Evolutionary conservation across 2,113 vertebrate genomes (phyloP), one percentile per base, ranked within the genome.

Genomic region (Myotis lucifugus): DNA sequence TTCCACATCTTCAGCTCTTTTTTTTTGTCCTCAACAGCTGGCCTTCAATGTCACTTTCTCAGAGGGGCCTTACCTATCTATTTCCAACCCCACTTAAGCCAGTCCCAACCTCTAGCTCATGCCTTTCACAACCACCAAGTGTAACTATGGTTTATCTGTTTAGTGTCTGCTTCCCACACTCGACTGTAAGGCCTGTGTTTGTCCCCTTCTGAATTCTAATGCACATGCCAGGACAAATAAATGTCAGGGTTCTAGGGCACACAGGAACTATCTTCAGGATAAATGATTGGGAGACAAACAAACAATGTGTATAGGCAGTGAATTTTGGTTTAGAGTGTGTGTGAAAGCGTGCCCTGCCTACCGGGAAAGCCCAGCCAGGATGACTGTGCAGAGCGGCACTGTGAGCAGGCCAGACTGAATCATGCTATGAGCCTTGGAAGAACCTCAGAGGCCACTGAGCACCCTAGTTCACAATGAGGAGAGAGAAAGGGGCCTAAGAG

Each of bases 121-220:
- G 42, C 40, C 27, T 52, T 46, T 48, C 27, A 79, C 18, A 67
- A 15, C 32, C 32, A 14, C 25, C 12, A 29, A 8, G 3, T 23
- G 2, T 37, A 70, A 29, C 34, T 21, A 9, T 3, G 15, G 40
- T 13, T 94, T 70, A 32, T 52, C 76, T 34, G 11, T 54, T 83
- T 46, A 37, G 32, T 4, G 34, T 21, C 18, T 74, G 14, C 61
- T 77, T 74, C 27, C 27, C 50, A 69, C 10, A 66, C 6, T 3
- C 19, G 27, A 52, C 11, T 74, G 0, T 25, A 73, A 32, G 18
- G 50, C 37, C 29, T 40, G 5, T 34, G 25, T 10, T 50, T 34
- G 17, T 77, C 40, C 46, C 54, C 15, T 94, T 93, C 34, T 79
- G 61, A 67, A 82, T 61, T 73, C 86, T 77, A 88, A 23, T 25